phyloP scores from a whole-genome alignment of 2,888 invertebrate species.

The Rugalucina vietnamica region DNA sequence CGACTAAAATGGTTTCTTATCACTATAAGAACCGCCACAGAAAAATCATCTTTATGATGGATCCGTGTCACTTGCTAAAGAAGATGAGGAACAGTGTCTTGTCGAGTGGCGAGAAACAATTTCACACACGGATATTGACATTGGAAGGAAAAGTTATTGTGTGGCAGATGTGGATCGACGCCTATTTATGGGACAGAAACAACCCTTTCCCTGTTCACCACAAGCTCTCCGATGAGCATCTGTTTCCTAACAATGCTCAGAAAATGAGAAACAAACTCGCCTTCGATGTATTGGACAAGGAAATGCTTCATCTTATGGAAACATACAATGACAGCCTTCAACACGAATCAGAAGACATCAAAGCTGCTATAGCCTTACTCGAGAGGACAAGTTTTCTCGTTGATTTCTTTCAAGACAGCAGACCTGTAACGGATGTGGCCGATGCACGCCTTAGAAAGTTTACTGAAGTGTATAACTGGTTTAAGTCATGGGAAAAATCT shows the following conservation, averaged over 20 bases:
- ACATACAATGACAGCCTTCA: too few species aligned
- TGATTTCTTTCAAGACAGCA: not conserved
- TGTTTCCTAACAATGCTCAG: not conserved
- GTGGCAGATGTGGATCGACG: slow-evolving; percentile 15
- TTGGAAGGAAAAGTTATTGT: slow-evolving; percentile 1
- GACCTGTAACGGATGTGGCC: not conserved
- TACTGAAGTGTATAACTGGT: not conserved
- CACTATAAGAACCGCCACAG: slow-evolving; percentile 19
- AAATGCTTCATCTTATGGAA: slow-evolving; percentile 8
- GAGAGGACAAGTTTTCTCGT: not conserved
- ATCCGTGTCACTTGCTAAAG: slow-evolving; percentile 34
- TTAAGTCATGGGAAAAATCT: not conserved
- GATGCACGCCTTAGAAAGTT: not conserved
- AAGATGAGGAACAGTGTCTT: slow-evolving; percentile 28
- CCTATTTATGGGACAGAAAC: not conserved
- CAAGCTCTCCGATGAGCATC: not conserved
- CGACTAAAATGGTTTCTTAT: slow-evolving; percentile 26
- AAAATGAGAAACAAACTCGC: slow-evolving; percentile 12
- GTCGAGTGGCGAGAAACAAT: slow-evolving; percentile 10
- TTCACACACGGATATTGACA: slow-evolving; percentile 18
- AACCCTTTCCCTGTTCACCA: not conserved
- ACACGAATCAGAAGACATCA: not conserved
- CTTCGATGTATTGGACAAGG: slow-evolving; percentile 7
- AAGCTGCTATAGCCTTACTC: not conserved
- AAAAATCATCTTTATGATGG: slow-evolving; percentile 38